These are phyloP conservation scores for Chlorops oryzae DNA, from an alignment of 1,140 invertebrate genomes.

Conservation along the genomic window DNA sequence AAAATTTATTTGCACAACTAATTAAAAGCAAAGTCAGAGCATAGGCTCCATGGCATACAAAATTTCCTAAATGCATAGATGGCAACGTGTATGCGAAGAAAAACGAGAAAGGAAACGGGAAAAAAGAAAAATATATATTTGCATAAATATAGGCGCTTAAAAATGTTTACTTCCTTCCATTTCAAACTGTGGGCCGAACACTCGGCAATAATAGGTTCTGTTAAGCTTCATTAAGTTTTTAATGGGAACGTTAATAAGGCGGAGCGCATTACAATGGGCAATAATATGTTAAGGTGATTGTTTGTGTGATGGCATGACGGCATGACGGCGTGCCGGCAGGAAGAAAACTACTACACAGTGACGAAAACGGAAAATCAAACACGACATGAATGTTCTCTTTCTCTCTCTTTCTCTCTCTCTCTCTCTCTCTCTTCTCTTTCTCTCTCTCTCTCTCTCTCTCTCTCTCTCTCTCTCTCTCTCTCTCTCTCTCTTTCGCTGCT, in stretches of 20 bases:
- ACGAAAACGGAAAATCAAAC: too few relatives aligned
- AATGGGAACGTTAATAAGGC: too few relatives aligned
- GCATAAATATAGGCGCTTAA: background rate
- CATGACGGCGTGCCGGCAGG: too few relatives aligned
- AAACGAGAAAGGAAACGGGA: background rate
- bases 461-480: background rate
- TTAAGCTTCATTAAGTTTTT: too few relatives aligned
- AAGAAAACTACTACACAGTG: too few relatives aligned
- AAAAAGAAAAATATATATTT: background rate
- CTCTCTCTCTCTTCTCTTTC: background rate
- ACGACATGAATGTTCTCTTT: background rate
- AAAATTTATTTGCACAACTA: conserved; percentile 18
- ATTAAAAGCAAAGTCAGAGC: conserved; percentile 16
- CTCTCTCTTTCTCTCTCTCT: background rate
- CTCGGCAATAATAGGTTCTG: too few relatives aligned
- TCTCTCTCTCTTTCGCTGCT: background rate
- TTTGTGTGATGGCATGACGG: too few relatives aligned
- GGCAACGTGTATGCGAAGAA: background rate
- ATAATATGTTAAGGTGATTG: too few relatives aligned
- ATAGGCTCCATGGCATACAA: background rate
- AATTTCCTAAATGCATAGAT: background rate
- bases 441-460: background rate
- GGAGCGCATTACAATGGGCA: too few relatives aligned
- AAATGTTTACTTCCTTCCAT: background rate
- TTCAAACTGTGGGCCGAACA: too few relatives aligned